These are phyloP conservation scores for Lutjanus erythropterus DNA, from an alignment of 2,113 vertebrate species.

Conservation along the genomic window DNA sequence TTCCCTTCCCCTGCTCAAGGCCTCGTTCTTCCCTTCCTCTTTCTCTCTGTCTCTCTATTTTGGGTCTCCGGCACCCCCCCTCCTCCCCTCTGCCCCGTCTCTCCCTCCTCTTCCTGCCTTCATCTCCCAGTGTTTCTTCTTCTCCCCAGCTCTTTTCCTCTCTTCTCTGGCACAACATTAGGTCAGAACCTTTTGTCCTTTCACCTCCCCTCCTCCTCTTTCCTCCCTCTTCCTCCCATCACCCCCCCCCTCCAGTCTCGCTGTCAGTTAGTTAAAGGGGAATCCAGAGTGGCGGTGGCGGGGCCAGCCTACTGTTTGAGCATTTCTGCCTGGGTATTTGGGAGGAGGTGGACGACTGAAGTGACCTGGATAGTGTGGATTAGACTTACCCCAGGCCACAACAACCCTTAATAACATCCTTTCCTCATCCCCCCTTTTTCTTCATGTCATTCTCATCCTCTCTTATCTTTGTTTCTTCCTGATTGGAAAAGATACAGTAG, in stretches of 20 bases:
- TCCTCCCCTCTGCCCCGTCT: slow-evolving; percentile 27
- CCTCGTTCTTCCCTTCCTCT: slow-evolving; percentile 3
- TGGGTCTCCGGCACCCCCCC: slow-evolving; percentile 1
- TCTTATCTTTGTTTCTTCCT: slow-evolving; percentile 5
- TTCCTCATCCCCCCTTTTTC: not conserved
- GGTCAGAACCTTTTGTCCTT: slow-evolving; percentile 79
- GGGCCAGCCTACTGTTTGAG: slow-evolving; percentile 19
- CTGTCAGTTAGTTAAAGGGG: slow-evolving; percentile 35
- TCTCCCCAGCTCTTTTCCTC: slow-evolving; percentile 63
- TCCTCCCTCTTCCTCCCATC: slow-evolving; percentile 36
- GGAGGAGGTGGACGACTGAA: slow-evolving; percentile 6
- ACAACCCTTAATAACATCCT: slow-evolving; percentile 1
- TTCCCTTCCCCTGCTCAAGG: not conserved
- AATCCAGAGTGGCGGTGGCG: slow-evolving; percentile 18
- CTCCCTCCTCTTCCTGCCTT: slow-evolving; percentile 58
- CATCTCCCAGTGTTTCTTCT: slow-evolving; percentile 58
- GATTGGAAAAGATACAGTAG: too few species aligned
- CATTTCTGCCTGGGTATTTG: not conserved
- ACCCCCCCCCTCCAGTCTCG: slow-evolving; percentile 1
- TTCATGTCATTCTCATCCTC: slow-evolving; percentile 19
- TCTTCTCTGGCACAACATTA: slow-evolving; percentile 68
- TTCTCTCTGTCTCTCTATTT: not conserved
- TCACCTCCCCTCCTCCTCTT: slow-evolving; percentile 48
- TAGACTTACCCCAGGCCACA: slow-evolving; percentile 30
- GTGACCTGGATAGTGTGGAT: slow-evolving; percentile 68